Conservation (phyloP, 2,113 vertebrate species). For the Sceloporus undulatus region DNA sequence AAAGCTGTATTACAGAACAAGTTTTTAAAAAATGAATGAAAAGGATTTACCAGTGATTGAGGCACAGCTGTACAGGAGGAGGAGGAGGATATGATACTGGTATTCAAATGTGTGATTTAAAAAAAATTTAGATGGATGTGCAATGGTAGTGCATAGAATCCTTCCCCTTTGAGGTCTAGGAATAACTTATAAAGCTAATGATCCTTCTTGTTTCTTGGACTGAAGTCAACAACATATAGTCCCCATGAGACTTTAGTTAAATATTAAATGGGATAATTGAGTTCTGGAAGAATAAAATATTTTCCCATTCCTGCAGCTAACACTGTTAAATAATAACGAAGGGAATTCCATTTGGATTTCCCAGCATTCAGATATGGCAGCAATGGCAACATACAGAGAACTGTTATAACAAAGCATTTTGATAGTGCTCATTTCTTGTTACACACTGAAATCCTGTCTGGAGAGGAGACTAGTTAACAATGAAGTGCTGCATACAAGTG, state of each 20-base stretch:
- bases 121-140: neutral
- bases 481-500: neutral
- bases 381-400: neutral
- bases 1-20: neutral
- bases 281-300: conserved; percentile 24
- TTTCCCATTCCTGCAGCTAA: conserved; percentile 2
- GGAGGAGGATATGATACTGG: neutral
- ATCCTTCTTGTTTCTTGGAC: neutral
- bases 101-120: neutral
- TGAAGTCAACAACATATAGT: neutral
- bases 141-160: neutral
- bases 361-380: neutral
- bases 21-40: neutral
- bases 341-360: neutral
- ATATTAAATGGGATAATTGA: neutral
- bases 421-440: neutral
- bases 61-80: neutral
- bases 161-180: neutral
- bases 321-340: neutral
- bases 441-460: neutral
- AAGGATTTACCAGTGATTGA: neutral
- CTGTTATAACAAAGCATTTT: neutral
- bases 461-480: neutral
- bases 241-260: neutral
- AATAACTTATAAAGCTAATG: neutral